phyloP scores from a whole-genome alignment of 1,140 invertebrate genomes.

The Nymphalis io region DNA sequence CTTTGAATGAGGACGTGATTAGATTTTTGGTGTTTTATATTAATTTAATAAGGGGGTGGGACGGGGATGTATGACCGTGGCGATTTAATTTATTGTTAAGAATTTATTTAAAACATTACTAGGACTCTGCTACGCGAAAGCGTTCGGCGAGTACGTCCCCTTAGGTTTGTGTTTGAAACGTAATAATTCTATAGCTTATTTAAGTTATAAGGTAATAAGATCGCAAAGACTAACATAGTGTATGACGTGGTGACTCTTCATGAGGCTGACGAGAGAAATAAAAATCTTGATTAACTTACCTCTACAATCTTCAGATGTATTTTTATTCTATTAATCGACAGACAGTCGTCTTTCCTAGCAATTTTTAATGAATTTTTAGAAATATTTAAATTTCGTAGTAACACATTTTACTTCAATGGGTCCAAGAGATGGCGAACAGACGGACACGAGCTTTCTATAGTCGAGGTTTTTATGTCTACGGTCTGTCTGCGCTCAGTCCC shows the following conservation, averaged over 20 bases:
- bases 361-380: constrained; percentile 29
- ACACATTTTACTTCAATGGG: constrained; percentile 17
- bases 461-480: constrained; percentile 22
- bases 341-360: constrained; percentile 20
- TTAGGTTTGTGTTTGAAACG: not conserved
- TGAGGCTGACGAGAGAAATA: constrained; percentile 2
- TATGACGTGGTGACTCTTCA: not conserved
- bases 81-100: too few species aligned
- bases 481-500: constrained; percentile 1
- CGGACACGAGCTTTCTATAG: constrained; percentile 7
- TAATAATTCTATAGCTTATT: not conserved
- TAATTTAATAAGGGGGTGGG: too few species aligned
- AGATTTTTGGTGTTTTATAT: too few species aligned
- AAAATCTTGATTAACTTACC: constrained; percentile 3
- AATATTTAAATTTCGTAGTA: constrained; percentile 25
- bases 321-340: not conserved
- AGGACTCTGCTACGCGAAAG: too few species aligned
- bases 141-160: not conserved
- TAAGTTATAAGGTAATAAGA: not conserved
- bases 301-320: not conserved
- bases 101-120: too few species aligned
- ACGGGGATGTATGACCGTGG: too few species aligned
- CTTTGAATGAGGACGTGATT: too few species aligned
- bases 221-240: not conserved
- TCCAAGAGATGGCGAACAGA: constrained; percentile 16